Base-by-base conservation (phyloP, 2,113 vertebrate genomes). In the Lasiurus cinereus region DNA sequence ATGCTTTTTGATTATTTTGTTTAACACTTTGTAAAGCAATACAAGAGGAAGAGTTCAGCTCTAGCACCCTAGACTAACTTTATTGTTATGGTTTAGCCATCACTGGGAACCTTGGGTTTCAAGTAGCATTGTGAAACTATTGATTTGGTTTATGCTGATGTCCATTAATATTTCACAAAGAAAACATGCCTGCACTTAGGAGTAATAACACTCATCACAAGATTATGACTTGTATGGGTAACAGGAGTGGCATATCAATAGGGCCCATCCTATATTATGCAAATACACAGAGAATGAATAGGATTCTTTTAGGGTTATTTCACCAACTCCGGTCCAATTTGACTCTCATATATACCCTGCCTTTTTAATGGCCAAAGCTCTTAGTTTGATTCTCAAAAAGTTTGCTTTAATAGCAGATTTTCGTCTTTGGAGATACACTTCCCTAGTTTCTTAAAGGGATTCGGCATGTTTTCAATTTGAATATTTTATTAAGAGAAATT, bases 321-420 rank as follows among this genome's bases (percentile, higher is more conserved):
- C 6, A 76, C 39, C 52, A 73, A 56, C 33, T 76, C 22, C 27
- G 56, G 6, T 88, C 24, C 31, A 64, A 18, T 93, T 54, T 79
- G 48, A 74, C 24, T 91, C 79, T 74, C 21, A 46, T 64, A 76
- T 43, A 91, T 21, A 88, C 16, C 19, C 21, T 70, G 36, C 16
- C 10, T 82, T 89, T 95, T 85, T 93, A 77, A 54, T 70, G 22
- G 48, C n/a, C 24, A 72, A 90, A 96, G 39, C 5, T 18, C n/a
- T 80, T 90, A 39, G 50, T 79, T 36, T 93, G 77, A 33, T 36
- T 88, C 64, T 84, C 64, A 24, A 54, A 94, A 73, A 62, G 24
- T 24, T 33, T 80, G 13, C 62, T 83, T 91, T 15, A 70, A 8
- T 43, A 62, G 48, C 46, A 36, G 31, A 29, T 85, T 89, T 89